Evolutionary conservation across 2,797 vertebrate genomes (phyloP).

Genomic region (Pseudochirops corinnae): DNA sequence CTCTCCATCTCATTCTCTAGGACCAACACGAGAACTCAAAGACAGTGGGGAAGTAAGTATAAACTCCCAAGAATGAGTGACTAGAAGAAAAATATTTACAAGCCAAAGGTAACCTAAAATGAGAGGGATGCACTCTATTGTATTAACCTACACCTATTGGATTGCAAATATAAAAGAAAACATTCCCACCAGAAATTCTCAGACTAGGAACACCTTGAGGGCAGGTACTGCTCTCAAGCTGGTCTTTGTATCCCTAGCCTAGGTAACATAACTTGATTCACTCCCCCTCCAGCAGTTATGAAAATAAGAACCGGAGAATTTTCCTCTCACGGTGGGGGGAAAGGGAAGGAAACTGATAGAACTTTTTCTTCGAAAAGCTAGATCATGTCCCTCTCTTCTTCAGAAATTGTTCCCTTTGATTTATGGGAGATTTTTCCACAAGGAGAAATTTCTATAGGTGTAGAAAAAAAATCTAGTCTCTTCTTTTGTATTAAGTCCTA

Average conservation of each 20-base stretch:
- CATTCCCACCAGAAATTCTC: not conserved
- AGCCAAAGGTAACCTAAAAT: slow-evolving; percentile 31
- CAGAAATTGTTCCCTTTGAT: slow-evolving; percentile 50
- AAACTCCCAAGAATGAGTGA: not conserved
- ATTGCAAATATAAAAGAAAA: slow-evolving; percentile 22
- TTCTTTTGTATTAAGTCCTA: not conserved
- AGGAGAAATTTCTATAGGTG: not conserved
- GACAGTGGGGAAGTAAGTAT: not conserved
- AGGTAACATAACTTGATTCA: not conserved
- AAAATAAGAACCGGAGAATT: slow-evolving; percentile 37
- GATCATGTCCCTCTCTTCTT: slow-evolving; percentile 38
- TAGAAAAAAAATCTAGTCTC: not conserved
- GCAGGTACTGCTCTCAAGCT: not conserved
- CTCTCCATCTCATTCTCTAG: not conserved
- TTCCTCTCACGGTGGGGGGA: slow-evolving; percentile 36
- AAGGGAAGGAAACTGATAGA: slow-evolving; percentile 58
- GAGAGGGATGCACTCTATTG: not conserved
- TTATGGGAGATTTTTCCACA: not conserved
- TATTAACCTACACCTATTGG: not conserved
- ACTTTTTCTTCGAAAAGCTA: slow-evolving; percentile 65
- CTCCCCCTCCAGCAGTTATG: not conserved
- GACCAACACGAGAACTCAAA: not conserved
- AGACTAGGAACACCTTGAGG: not conserved
- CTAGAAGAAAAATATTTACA: not conserved
- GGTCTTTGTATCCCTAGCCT: not conserved